These are phyloP conservation scores for Adelosebastes latens DNA, from an alignment of 2,797 vertebrate genomes.

Conservation along the genomic window DNA sequence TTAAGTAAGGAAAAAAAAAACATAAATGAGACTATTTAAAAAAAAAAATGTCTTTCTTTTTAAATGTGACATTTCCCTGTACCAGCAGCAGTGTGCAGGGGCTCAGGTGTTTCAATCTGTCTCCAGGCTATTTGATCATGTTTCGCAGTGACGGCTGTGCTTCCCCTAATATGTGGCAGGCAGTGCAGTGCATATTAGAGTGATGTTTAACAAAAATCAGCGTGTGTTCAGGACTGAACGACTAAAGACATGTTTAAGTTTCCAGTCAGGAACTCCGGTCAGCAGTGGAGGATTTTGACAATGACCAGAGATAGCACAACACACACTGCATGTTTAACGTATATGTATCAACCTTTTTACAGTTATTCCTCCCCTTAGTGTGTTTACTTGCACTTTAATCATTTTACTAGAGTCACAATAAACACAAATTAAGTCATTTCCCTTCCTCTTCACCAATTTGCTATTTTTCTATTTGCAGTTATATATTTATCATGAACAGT, in stretches of 20 bases:
- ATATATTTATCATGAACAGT: neutral
- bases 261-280: constrained; percentile 2
- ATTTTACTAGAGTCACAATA: neutral
- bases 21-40: too few relatives aligned
- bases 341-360: neutral
- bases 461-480: neutral
- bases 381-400: neutral
- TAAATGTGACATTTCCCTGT: neutral
- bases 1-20: neutral
- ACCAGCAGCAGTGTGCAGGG: neutral
- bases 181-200: neutral
- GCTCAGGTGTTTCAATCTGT: constrained; percentile 28
- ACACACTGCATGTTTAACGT: rapidly evolving
- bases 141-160: constrained; percentile 25
- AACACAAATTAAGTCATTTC: neutral
- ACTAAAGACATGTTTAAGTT: constrained; percentile 4
- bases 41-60: neutral
- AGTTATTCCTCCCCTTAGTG: neutral
- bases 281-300: neutral
- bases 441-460: neutral
- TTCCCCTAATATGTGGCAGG: constrained; percentile 7
- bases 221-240: neutral
- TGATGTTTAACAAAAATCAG: neutral
- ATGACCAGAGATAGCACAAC: neutral
- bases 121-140: constrained; percentile 32